Evolutionary conservation across 2,888 invertebrate species (phyloP), one percentile per base, ranked within the genome.

Genomic region (Ophion slaviceki): DNA sequence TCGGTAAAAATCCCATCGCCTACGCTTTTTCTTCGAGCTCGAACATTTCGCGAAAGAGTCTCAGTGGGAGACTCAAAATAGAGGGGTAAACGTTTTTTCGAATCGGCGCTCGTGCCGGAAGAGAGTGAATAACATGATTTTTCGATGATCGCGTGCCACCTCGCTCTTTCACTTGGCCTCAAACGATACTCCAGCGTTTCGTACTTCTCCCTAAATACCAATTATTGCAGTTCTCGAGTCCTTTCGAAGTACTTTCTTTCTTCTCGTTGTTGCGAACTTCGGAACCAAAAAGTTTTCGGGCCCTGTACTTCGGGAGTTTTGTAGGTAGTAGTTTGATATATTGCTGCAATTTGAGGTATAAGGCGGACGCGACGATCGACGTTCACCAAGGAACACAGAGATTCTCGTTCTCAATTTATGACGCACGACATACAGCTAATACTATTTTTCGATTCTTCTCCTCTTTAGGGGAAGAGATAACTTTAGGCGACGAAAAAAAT

Each of bases 261-360:
- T 11, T 5, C 17, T 53, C 11, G 17, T 17, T 5, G 5, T 53
- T 53, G 4, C 53, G 47, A 47, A 47, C 47, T 11, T 47, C 47
- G 47, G 14, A 47, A 47, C 11, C 4, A 47, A 47, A 47, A 47
- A 14, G 47, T 47, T 47, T 47, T 47, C 47, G 47, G 10, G 47
- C 47, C n/a, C 11, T 57, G 17, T 32, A 17, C 10, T 59, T 20
- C 20, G 20, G 36, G 36, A 20, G 2, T 24, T 36, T 53, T 53
- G 28, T 66, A n/a, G 20, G 28, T 45, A 47, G n/a, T 74, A 32
- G 32, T 84, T 68, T 53, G 68, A 59, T 62, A 85, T 85, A 85
- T 85, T 82, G 85, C 82, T 82, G 78, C 75, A 76, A 85, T 76
- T 85, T 76, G 85, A 82, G 85, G 82, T 85, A 82, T 71, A 67